Conservation (phyloP, 2,113 vertebrate genomes). For the Morphnarchus princeps region DNA sequence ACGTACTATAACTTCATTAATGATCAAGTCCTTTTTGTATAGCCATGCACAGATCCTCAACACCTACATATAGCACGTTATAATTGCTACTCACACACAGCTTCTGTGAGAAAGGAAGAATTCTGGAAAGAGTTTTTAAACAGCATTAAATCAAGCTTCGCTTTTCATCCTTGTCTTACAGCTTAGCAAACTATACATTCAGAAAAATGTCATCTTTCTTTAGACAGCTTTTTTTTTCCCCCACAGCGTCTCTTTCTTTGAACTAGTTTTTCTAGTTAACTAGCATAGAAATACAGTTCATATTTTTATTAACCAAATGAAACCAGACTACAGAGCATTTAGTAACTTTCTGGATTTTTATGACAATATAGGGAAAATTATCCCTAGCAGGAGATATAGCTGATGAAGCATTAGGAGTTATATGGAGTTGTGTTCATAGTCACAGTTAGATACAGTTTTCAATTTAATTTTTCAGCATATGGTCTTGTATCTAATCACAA, state of each 20-base stretch:
- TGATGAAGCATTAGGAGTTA: background rate
- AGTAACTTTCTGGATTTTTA: background rate
- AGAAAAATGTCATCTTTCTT: background rate
- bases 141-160: background rate
- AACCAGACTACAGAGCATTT: background rate
- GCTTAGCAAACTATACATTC: background rate
- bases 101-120: background rate
- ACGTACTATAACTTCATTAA: background rate
- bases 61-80: accelerated
- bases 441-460: background rate
- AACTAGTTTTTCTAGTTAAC: background rate
- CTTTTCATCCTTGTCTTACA: background rate
- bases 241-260: background rate
- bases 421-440: background rate
- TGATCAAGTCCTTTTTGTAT: background rate
- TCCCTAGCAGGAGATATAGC: background rate
- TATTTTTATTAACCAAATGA: background rate
- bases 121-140: background rate
- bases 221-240: background rate
- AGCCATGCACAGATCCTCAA: background rate
- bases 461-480: background rate
- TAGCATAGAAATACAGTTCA: background rate
- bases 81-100: background rate
- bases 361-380: background rate
- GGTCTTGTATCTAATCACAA: background rate